These are phyloP conservation scores for Bufo bufo DNA, from an alignment of 2,113 vertebrate species.

Conservation along the genomic window DNA sequence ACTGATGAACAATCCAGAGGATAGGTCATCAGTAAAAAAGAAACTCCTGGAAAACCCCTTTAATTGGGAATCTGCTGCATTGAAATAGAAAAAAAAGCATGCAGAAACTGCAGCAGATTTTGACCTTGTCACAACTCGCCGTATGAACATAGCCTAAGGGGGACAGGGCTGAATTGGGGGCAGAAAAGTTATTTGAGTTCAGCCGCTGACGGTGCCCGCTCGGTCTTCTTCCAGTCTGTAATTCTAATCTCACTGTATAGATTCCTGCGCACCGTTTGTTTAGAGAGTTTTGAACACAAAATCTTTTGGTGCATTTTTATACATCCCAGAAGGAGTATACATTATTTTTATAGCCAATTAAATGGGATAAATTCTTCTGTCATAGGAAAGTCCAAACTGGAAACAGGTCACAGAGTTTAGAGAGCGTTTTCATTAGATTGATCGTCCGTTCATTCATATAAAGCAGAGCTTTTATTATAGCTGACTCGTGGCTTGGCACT, in stretches of 20 bases:
- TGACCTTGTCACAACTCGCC: too few species aligned
- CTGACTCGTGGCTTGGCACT: constrained; percentile 22
- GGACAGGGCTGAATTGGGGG: too few species aligned
- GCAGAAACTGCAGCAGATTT: too few species aligned
- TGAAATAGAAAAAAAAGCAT: too few species aligned
- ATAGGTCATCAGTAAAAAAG: too few species aligned
- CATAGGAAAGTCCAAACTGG: background rate
- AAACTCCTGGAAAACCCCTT: too few species aligned
- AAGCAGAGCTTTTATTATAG: constrained; percentile 13
- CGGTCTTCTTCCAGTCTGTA: background rate
- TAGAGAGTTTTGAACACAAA: background rate
- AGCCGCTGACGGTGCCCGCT: too few species aligned
- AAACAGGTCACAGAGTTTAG: background rate
- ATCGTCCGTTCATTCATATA: constrained; percentile 11
- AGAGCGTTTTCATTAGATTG: constrained; percentile 11
- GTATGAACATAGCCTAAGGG: too few species aligned
- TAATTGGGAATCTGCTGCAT: too few species aligned
- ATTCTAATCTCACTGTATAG: background rate
- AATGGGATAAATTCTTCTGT: constrained; percentile 8
- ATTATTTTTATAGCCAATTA: constrained; percentile 34
- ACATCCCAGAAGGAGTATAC: constrained; percentile 29
- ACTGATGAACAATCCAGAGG: too few species aligned
- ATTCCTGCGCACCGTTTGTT: background rate
- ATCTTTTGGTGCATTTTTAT: constrained; percentile 8
- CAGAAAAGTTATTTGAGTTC: too few species aligned